These are phyloP conservation scores for Ceratotherium simum DNA, from an alignment of 2,113 vertebrate genomes.

Conservation along the genomic window DNA sequence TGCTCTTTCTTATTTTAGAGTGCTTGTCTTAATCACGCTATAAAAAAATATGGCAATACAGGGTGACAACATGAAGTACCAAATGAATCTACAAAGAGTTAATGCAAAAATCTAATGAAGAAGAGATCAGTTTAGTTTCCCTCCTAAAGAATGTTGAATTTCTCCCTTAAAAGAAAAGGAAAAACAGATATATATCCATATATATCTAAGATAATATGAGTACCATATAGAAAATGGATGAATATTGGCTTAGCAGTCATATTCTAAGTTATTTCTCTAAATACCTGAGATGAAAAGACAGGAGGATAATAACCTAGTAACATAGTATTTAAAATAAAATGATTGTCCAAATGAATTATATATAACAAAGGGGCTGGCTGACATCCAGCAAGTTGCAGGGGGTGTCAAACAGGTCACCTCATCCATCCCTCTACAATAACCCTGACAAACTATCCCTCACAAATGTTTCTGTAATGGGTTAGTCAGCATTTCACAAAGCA, in stretches of 20 bases:
- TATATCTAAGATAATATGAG: background rate
- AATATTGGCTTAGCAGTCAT: background rate
- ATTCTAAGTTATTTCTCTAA: background rate
- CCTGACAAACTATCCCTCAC: background rate
- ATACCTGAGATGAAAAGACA: background rate
- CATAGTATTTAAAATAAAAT: conserved; percentile 14
- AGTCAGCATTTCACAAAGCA: background rate
- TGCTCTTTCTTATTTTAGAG: background rate
- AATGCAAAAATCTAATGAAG: conserved; percentile 21
- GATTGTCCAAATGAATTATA: background rate
- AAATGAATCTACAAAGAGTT: background rate
- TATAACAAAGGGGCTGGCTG: background rate
- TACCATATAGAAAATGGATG: background rate
- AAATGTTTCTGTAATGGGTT: background rate
- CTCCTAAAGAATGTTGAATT: background rate
- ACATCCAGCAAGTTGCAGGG: background rate
- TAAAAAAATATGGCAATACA: background rate
- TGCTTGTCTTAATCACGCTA: background rate
- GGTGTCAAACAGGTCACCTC: background rate
- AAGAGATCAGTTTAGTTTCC: background rate
- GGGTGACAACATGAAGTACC: background rate
- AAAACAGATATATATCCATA: background rate
- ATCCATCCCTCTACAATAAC: background rate
- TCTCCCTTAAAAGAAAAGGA: background rate
- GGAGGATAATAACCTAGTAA: background rate